Evolutionary conservation across 35 echinoderm and acorn worm species (phyloP).

Genomic region (Ophioderma brevispina): DNA sequence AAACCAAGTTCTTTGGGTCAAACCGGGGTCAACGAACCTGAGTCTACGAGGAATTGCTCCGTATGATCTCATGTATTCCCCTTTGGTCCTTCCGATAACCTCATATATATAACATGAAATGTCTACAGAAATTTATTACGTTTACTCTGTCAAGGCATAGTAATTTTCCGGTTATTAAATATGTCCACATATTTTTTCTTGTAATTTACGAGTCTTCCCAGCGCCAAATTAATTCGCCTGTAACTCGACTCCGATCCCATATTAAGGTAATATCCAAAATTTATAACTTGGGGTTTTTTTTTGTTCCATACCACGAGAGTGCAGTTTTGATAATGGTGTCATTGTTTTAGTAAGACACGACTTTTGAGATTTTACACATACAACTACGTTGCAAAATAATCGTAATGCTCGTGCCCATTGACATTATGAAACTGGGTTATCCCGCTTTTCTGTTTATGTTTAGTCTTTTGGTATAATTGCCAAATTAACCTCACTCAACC

Average conservation of each 20-base stretch:
- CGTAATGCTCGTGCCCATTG: too few relatives aligned
- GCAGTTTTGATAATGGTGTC: too few relatives aligned
- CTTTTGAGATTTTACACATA: too few relatives aligned
- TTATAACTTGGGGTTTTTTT: too few relatives aligned
- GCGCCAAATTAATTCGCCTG: background rate
- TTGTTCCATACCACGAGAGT: too few relatives aligned
- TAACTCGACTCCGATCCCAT: too few relatives aligned
- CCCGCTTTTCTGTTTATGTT: background rate
- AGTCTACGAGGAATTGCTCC: background rate
- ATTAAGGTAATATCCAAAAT: too few relatives aligned
- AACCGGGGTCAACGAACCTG: background rate
- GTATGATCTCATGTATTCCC: background rate
- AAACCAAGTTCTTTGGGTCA: too few relatives aligned
- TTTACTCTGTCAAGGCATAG: background rate
- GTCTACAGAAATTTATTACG: background rate
- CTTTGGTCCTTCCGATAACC: background rate
- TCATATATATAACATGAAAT: background rate
- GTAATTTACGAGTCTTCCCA: background rate
- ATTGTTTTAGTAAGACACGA: too few relatives aligned
- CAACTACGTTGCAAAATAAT: too few relatives aligned
- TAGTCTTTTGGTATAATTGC: background rate
- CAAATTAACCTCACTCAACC: background rate
- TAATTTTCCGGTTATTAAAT: constrained; percentile 11
- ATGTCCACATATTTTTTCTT: constrained; percentile 3
- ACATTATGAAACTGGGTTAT: too few relatives aligned